Base-by-base conservation (phyloP, 1,140 invertebrate species). In the Drosophila santomea region DNA sequence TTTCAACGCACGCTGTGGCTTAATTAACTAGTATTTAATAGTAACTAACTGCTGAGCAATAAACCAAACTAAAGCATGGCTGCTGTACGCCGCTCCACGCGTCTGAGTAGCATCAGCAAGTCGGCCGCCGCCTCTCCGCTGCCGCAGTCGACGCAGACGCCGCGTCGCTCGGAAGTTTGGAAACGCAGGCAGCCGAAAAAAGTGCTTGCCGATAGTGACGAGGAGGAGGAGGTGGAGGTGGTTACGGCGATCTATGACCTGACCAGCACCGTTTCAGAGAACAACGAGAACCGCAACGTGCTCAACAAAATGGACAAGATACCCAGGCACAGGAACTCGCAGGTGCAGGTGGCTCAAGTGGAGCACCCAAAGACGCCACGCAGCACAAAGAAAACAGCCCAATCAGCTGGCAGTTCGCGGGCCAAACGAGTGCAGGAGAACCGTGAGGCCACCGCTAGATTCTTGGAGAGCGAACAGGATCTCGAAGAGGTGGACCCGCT, bases 241-340 rank as follows among this genome's bases (percentile, higher is more conserved):
- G 25, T 25, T 25, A 15, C 41, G 41, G 47, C 20, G 14, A 62
- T 14, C 52, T 15, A 78, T 76, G 74, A 77, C 51, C 52, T 63
- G 50, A 43, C 74, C 52, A 64, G 71, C 71, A 36, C 79, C 68
- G 72, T 83, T 80, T 85, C 76, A 91, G 90, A 90, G 43, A 91
- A 91, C 77, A 86, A 86, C 75, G 85, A 91, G 72, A 91, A 83
- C 86, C 67, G 59, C 36, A 79, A 91, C 63, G 71, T 85, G 66
- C 79, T 91, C 43, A 91, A 90, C 74, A 84, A 89, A 54, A 89
- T 88, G 84, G 83, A 88, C 74, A 83, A 79, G 50, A 5, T 56
- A 35, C 2, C 36, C 8, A 66, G 56, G 44, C 63, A 78, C 23
- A 77, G 62, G 60, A 48, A 54, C 0, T 60, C 62, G 25, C 81